A percentile compares a stretch with the other conserved stretches of the same genome.
phyloP scores from a whole-genome alignment of 2,888 invertebrate genomes.

The Hoplodrina ambigua region DNA sequence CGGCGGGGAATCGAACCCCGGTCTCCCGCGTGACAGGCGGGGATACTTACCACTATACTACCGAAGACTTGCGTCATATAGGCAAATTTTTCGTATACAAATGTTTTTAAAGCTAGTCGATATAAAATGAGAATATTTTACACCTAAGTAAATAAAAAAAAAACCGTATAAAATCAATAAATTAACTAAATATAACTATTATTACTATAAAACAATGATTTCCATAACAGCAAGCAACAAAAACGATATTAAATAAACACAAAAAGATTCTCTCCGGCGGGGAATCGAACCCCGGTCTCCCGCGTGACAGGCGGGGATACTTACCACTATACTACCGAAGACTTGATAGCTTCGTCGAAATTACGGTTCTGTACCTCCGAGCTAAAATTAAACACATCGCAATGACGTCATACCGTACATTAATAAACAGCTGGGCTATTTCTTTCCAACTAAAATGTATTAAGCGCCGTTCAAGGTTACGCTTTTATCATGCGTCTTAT shows the following conservation, averaged over 20 bases:
- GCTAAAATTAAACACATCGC: background rate
- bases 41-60: conserved; percentile 65
- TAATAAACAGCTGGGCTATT: background rate
- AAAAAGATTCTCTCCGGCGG: conserved; percentile 66
- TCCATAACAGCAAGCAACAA: background rate
- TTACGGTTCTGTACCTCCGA: rapidly evolving
- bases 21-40: conserved; percentile 91
- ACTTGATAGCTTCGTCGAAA: rapidly evolving
- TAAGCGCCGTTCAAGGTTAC: conserved; percentile 12
- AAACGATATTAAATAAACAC: background rate
- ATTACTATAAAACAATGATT: background rate
- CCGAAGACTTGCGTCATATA: conserved; percentile 49
- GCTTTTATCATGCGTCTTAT: background rate
- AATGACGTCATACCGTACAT: background rate
- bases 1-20: conserved; percentile 91
- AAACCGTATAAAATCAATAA: background rate
- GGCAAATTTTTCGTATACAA: conserved; percentile 2
- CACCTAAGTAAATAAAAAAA: background rate
- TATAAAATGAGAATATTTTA: background rate
- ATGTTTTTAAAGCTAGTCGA: background rate
- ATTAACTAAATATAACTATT: too few species aligned
- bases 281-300: conserved; percentile 79
- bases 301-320: conserved; percentile 91
- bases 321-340: conserved; percentile 88
- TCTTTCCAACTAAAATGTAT: background rate